phyloP scores from a whole-genome alignment of 2,797 vertebrate species.

The Graptemys geographica region DNA sequence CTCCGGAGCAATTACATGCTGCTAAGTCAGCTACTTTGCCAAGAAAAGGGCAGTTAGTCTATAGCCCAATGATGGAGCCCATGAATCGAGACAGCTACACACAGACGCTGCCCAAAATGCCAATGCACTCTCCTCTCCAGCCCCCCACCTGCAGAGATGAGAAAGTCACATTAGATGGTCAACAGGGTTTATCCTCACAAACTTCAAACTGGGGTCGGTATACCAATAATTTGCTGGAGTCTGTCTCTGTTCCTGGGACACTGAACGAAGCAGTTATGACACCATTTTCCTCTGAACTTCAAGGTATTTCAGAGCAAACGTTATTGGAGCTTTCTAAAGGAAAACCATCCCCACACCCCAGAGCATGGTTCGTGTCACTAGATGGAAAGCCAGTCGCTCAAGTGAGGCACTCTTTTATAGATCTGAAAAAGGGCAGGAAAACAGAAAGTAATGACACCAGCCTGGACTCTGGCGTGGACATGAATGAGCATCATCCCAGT shows the following conservation, averaged over 20 bases:
- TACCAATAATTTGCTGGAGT: constrained; percentile 90
- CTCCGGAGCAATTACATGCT: constrained; percentile 83
- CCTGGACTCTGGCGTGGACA: constrained; percentile 93
- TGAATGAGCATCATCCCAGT: constrained; percentile 89
- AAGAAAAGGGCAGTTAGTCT: constrained; percentile 86
- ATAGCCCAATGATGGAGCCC: constrained; percentile 81
- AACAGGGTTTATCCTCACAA: constrained; percentile 85
- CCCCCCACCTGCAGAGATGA: constrained; percentile 84
- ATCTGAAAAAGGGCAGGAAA: constrained; percentile 86
- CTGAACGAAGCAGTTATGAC: constrained; percentile 87
- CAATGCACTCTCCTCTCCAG: constrained; percentile 73
- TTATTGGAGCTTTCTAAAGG: constrained; percentile 89
- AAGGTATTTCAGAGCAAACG: constrained; percentile 95
- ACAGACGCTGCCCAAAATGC: constrained; percentile 90
- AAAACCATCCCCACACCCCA: constrained; percentile 86
- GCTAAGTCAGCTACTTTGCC: constrained; percentile 88
- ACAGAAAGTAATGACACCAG: constrained; percentile 91
- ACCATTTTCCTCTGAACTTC: constrained; percentile 89
- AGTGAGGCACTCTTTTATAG: constrained; percentile 90
- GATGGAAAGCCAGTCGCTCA: constrained; percentile 92
- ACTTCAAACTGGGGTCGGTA: constrained; percentile 83
- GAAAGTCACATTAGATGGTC: constrained; percentile 81
- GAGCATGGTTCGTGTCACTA: constrained; percentile 95
- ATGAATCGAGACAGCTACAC: constrained; percentile 86
- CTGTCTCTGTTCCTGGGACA: constrained; percentile 89